Conservation (phyloP, 2,113 vertebrate genomes). For the Capreolus pygargus region DNA sequence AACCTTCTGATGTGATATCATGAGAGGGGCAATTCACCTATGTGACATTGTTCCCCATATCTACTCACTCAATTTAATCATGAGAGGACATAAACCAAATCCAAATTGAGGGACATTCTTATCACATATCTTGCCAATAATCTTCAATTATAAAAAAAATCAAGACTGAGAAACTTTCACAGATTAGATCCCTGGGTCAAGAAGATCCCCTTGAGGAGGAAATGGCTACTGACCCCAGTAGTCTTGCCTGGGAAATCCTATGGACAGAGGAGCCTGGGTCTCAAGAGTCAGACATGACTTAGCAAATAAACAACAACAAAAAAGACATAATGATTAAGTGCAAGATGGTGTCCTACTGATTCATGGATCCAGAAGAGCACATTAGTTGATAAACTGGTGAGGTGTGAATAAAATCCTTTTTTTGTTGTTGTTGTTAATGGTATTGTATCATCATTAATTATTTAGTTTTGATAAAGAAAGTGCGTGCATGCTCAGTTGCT, state of each 20-base stretch:
- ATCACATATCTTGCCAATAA: neutral
- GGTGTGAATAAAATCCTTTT: neutral
- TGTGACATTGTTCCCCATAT: neutral
- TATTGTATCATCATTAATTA: neutral
- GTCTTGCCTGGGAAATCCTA: neutral
- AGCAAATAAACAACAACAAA: neutral
- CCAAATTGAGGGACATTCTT: neutral
- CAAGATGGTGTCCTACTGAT: neutral
- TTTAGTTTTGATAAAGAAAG: neutral
- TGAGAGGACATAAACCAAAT: neutral
- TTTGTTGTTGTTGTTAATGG: neutral
- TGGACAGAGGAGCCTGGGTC: neutral
- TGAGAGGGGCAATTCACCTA: neutral
- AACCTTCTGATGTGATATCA: neutral
- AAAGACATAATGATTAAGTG: neutral
- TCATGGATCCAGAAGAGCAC: neutral
- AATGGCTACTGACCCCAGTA: neutral
- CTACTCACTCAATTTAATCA: neutral
- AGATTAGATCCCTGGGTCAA: neutral
- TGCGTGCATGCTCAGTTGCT: too few relatives aligned
- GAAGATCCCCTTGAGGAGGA: neutral
- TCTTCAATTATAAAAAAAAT: neutral
- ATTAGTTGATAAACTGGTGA: neutral
- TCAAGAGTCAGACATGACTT: neutral
- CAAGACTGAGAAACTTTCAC: neutral